Percentiles rank a stretch among this genome's conserved stretches.
Evolutionary conservation across 2,888 invertebrate genomes (phyloP).

Genomic region (Meiosimyza decipiens): DNA sequence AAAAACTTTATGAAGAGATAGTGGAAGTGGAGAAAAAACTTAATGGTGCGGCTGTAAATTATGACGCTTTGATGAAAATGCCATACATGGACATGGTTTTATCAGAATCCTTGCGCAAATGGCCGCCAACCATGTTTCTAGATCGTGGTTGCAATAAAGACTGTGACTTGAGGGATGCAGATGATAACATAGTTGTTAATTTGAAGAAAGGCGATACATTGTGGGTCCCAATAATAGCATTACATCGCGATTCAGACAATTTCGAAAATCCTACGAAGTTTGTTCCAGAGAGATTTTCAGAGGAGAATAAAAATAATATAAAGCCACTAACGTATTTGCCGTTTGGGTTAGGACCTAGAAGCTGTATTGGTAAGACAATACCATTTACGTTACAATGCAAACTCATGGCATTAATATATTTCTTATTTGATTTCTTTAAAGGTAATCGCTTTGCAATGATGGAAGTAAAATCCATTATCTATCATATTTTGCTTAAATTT

Average conservation of each 20-base stretch:
- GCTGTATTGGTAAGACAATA: slow-evolving; percentile 70
- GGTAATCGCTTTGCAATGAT: slow-evolving; percentile 60
- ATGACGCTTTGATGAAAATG: slow-evolving; percentile 70
- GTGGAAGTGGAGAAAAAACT: slow-evolving; percentile 62
- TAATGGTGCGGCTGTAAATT: slow-evolving; percentile 68
- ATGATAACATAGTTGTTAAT: slow-evolving; percentile 59
- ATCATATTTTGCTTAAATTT: slow-evolving; percentile 54
- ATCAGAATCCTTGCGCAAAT: slow-evolving; percentile 69
- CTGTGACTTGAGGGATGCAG: slow-evolving; percentile 48
- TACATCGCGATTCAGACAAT: slow-evolving; percentile 68
- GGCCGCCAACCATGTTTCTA: slow-evolving; percentile 67
- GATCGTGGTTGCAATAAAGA: slow-evolving; percentile 69
- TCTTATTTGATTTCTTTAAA: slow-evolving; percentile 32
- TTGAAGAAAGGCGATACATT: slow-evolving; percentile 67
- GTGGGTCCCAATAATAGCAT: slow-evolving; percentile 62
- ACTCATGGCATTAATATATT: no score
- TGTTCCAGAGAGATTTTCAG: slow-evolving; percentile 71
- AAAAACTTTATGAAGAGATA: slow-evolving; percentile 69
- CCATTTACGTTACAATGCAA: no score
- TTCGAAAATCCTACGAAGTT: slow-evolving; percentile 70
- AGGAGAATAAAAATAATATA: slow-evolving; percentile 70
- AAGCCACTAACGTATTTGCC: slow-evolving; percentile 69
- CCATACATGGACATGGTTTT: slow-evolving; percentile 71
- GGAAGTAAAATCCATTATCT: slow-evolving; percentile 59
- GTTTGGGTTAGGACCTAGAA: slow-evolving; percentile 73